Evolutionary conservation across 2,888 invertebrate species (phyloP).

Genomic region (Adineta ricciae): DNA sequence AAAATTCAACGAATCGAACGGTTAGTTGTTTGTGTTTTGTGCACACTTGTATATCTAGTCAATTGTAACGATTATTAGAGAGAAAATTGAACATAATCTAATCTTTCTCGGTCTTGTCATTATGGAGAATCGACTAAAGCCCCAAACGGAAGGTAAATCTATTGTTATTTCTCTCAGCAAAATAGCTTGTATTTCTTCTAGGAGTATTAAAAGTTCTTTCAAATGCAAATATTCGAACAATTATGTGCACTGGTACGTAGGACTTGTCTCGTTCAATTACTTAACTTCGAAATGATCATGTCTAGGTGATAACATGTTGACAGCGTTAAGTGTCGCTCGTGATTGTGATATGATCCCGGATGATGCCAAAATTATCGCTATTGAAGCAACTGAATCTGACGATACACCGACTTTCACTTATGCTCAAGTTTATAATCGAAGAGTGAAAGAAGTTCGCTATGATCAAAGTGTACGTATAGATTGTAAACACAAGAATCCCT

Average conservation of each 20-base stretch:
- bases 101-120: conserved; percentile 78
- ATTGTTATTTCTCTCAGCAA: too few relatives aligned
- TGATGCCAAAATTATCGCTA: conserved; percentile 56
- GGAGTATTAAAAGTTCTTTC: conserved; percentile 65
- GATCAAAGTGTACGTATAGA: conserved; percentile 26
- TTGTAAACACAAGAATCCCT: too few relatives aligned
- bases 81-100: conserved; percentile 63
- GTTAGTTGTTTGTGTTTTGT: too few relatives aligned
- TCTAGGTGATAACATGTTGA: conserved; percentile 61
- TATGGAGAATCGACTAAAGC: conserved; percentile 84
- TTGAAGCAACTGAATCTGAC: conserved; percentile 44
- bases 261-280: conserved; percentile 59
- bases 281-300: too few relatives aligned
- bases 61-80: conserved; percentile 37
- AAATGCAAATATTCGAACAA: conserved; percentile 70
- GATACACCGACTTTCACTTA: conserved; percentile 26
- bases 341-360: conserved; percentile 73
- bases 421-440: conserved; percentile 25
- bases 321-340: conserved; percentile 76
- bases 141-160: conserved; percentile 57
- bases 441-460: conserved; percentile 30
- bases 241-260: conserved; percentile 72
- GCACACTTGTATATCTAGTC: too few relatives aligned
- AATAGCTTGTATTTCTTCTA: conserved; percentile 38
- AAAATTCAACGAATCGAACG: conserved; percentile 47